Conservation (phyloP, 2,888 invertebrate species). For the Marronus borbonicus region DNA sequence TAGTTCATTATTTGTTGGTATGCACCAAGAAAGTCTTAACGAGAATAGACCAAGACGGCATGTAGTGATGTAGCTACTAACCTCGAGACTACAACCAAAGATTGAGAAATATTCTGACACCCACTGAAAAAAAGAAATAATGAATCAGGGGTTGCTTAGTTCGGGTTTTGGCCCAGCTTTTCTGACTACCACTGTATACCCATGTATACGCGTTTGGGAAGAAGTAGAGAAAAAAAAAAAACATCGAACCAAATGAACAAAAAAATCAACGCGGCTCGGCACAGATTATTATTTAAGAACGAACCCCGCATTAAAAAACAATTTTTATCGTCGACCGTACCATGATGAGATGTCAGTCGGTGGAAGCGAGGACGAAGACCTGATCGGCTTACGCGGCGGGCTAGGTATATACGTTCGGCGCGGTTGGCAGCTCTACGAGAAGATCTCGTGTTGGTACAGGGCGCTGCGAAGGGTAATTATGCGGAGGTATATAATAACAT, state of each 20-base stretch:
- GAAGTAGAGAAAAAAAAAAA: slow-evolving; percentile 35
- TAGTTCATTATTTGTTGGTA: too few species aligned
- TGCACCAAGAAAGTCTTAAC: too few species aligned
- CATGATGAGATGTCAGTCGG: slow-evolving; percentile 56
- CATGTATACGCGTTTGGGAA: slow-evolving; percentile 4
- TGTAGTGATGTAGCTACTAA: too few species aligned
- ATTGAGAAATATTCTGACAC: too few species aligned
- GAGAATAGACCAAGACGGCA: too few species aligned
- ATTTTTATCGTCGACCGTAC: slow-evolving; percentile 65
- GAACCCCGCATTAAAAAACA: slow-evolving; percentile 69
- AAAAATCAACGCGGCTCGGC: slow-evolving; percentile 48
- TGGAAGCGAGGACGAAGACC: not conserved
- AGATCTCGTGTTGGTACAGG: slow-evolving; percentile 60
- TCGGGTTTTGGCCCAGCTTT: too few species aligned
- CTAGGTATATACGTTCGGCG: not conserved
- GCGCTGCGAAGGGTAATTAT: slow-evolving; percentile 62
- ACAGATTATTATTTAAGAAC: slow-evolving; percentile 67
- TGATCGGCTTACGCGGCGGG: not conserved
- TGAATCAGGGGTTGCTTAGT: too few species aligned
- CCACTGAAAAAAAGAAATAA: too few species aligned
- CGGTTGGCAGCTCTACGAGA: slow-evolving; percentile 19
- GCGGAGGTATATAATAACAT: slow-evolving; percentile 69
- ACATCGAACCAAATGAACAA: slow-evolving; percentile 38
- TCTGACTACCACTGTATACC: not conserved
- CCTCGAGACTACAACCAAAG: too few species aligned